Evolutionary conservation across 1,140 invertebrate species (phyloP).

Genomic region (Bemisia tabaci): DNA sequence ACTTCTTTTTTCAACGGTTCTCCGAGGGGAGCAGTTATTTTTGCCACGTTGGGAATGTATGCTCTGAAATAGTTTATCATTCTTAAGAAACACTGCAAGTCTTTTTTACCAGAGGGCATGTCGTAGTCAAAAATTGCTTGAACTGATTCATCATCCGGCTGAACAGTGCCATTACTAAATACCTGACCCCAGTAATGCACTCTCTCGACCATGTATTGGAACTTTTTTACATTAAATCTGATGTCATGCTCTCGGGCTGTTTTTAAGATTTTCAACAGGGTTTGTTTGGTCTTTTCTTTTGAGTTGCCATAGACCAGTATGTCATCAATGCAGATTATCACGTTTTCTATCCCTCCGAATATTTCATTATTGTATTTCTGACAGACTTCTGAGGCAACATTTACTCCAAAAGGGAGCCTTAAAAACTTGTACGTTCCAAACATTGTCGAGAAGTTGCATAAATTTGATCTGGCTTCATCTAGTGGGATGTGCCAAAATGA

Average conservation of each 20-base stretch:
- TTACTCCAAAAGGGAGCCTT: constrained; percentile 28
- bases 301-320: constrained; percentile 12
- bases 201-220: constrained; percentile 4
- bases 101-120: constrained; percentile 8
- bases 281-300: constrained; percentile 11
- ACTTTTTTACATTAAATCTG: constrained; percentile 17
- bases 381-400: constrained; percentile 26
- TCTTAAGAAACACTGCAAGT: neutral
- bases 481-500: constrained; percentile 18
- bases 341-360: constrained; percentile 25
- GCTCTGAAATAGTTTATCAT: constrained; percentile 12
- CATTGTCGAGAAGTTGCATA: constrained; percentile 15
- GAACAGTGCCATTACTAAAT: constrained; percentile 13
- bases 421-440: constrained; percentile 26
- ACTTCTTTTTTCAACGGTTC: neutral
- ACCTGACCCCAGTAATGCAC: constrained; percentile 15
- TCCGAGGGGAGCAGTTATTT: neutral
- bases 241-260: constrained; percentile 15
- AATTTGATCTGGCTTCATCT: constrained; percentile 12
- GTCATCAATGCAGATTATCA: constrained; percentile 23
- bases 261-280: constrained; percentile 13
- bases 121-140: constrained; percentile 13
- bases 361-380: constrained; percentile 23
- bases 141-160: constrained; percentile 7
- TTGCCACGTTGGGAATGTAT: constrained; percentile 8